Percentiles rank a stretch among this genome's conserved stretches.
These are phyloP conservation scores for Pseudobourletiella spinata DNA, from an alignment of 1,140 invertebrate species.

Conservation along the genomic window DNA sequence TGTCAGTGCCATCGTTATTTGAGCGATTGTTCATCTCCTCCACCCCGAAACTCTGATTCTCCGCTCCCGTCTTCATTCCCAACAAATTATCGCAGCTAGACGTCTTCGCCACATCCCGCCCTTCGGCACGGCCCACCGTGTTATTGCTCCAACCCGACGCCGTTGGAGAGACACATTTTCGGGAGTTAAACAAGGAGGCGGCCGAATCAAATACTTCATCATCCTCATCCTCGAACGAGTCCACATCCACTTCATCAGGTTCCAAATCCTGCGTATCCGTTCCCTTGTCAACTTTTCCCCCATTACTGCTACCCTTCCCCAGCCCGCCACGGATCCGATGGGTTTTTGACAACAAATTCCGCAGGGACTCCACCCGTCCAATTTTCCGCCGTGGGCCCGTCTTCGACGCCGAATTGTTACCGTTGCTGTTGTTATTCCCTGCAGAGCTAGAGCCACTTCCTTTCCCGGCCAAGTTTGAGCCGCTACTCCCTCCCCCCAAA, in stretches of 20 bases:
- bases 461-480: not conserved
- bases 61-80: not conserved
- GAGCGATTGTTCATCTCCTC: not conserved
- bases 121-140: not conserved
- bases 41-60: not conserved
- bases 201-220: slow-evolving; percentile 5
- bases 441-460: not conserved
- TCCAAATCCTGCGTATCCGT: slow-evolving; percentile 15
- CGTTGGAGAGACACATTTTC: not conserved
- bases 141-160: not conserved
- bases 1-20: not conserved
- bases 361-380: slow-evolving; percentile 49
- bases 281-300: slow-evolving; percentile 24
- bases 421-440: not conserved
- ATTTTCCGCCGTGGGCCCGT: slow-evolving; percentile 43
- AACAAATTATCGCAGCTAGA: slow-evolving; percentile 35
- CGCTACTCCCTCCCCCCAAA: not conserved
- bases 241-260: slow-evolving; percentile 1
- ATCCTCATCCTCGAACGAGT: slow-evolving; percentile 9
- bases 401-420: not conserved
- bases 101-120: slow-evolving; percentile 13
- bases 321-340: slow-evolving; percentile 12
- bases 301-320: not conserved
- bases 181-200: not conserved
- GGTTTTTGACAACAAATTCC: slow-evolving; percentile 42